Conservation (phyloP, 2,888 invertebrate genomes). For the Temnothorax unifasciatus region DNA sequence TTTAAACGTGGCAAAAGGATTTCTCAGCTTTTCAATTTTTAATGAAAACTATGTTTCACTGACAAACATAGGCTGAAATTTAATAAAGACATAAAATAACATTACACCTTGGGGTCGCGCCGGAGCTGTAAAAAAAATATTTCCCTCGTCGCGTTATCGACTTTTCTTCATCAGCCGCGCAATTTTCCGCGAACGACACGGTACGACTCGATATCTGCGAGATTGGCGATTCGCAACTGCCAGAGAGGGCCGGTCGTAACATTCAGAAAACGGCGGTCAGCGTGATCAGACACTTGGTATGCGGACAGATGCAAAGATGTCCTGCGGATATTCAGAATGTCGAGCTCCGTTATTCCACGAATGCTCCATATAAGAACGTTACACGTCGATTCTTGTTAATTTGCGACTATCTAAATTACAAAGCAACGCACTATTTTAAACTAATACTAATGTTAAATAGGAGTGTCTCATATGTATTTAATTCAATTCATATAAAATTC, state of each 20-base stretch:
- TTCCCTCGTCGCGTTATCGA: slow-evolving; percentile 29
- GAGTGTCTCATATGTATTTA: background rate
- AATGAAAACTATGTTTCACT: background rate
- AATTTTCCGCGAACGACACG: slow-evolving; percentile 37
- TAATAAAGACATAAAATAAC: slow-evolving; percentile 48
- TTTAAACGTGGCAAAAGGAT: background rate
- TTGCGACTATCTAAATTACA: background rate
- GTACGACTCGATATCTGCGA: slow-evolving; percentile 26
- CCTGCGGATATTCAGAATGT: background rate
- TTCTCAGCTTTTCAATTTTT: slow-evolving; percentile 14
- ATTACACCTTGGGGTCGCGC: slow-evolving; percentile 29
- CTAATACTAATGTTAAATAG: background rate
- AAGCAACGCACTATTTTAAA: background rate
- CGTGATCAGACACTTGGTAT: slow-evolving; percentile 52
- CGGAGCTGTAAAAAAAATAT: slow-evolving; percentile 44
- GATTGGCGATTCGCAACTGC: slow-evolving; percentile 38
- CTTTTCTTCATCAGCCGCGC: slow-evolving; percentile 43
- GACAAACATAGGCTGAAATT: slow-evolving; percentile 33
- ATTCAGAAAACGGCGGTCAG: slow-evolving; percentile 46
- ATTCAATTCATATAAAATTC: background rate
- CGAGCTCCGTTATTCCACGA: background rate
- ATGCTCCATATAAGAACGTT: background rate
- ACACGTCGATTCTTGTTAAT: background rate
- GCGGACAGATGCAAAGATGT: slow-evolving; percentile 27
- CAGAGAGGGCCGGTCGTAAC: slow-evolving; percentile 17